A percentile compares a stretch with the other conserved stretches of the same genome.
These are phyloP conservation scores for Eutolmus rufibarbis DNA, from an alignment of 2,888 invertebrate genomes.

Conservation along the genomic window DNA sequence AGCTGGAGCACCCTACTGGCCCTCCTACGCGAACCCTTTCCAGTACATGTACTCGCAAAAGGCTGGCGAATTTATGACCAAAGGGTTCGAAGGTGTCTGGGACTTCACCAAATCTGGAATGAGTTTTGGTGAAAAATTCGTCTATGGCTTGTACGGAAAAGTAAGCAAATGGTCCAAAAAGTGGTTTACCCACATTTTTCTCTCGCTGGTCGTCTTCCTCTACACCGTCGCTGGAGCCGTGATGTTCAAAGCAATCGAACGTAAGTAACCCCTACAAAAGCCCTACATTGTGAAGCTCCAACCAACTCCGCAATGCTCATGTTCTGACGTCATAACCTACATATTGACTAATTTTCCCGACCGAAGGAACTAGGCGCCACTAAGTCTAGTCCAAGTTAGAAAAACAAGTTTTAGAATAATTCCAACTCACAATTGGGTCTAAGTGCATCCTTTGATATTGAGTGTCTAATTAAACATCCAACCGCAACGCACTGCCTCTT, in stretches of 20 bases:
- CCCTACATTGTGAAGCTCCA: neutral
- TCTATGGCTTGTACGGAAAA: conserved; percentile 81
- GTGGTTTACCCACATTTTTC: conserved; percentile 90
- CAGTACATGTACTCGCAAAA: conserved; percentile 68
- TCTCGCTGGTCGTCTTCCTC: conserved; percentile 76
- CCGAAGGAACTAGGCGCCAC: conserved; percentile 1
- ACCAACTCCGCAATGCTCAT: neutral
- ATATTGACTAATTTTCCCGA: neutral
- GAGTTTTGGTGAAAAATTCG: conserved; percentile 83
- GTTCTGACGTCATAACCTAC: conserved; percentile 15
- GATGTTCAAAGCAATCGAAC: conserved; percentile 81
- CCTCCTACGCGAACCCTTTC: conserved; percentile 59
- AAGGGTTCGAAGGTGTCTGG: conserved; percentile 79
- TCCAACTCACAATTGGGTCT: neutral
- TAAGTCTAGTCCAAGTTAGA: neutral
- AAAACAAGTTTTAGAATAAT: neutral
- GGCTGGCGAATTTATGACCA: conserved; percentile 80
- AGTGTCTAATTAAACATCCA: neutral
- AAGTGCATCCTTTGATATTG: neutral
- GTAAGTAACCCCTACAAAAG: conserved; percentile 63
- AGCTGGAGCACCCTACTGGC: conserved; percentile 54
- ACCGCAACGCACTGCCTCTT: neutral
- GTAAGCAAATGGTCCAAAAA: conserved; percentile 77
- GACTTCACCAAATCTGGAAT: conserved; percentile 83
- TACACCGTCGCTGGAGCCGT: conserved; percentile 85